Percentiles rank a stretch among this genome's conserved stretches.
These are phyloP conservation scores for Amphibalanus amphitrite DNA, from an alignment of 1,140 invertebrate species.

Conservation along the genomic window DNA sequence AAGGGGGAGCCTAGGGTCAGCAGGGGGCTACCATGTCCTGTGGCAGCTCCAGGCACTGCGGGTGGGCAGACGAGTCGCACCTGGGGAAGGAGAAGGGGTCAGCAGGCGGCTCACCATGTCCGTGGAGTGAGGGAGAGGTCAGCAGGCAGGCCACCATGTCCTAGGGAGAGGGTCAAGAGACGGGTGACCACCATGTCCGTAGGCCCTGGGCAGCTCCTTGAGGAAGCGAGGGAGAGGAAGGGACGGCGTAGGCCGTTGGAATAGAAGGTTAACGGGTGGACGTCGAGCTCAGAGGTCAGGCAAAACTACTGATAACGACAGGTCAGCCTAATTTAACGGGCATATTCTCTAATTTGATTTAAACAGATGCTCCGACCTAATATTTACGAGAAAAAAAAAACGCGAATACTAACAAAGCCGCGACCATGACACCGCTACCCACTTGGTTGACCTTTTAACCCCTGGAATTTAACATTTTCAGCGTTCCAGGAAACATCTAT, in stretches of 20 bases:
- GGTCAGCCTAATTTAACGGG: too few species aligned
- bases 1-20: slow-evolving; percentile 45
- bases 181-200: background rate
- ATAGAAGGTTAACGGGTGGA: background rate
- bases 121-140: background rate
- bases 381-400: too few species aligned
- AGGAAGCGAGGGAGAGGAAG: background rate
- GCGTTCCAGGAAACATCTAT: too few species aligned
- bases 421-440: too few species aligned
- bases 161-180: background rate
- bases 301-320: too few species aligned
- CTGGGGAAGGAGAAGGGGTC: background rate
- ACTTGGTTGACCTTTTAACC: too few species aligned
- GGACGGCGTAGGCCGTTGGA: background rate
- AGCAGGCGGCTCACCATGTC: background rate
- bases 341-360: too few species aligned
- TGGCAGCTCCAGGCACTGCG: slow-evolving; percentile 65
- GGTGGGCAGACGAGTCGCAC: slow-evolving; percentile 37
- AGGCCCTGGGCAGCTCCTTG: background rate
- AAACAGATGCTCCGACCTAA: too few species aligned
- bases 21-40: slow-evolving; percentile 63
- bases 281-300: background rate
- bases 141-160: background rate
- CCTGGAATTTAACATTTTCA: too few species aligned
- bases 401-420: too few species aligned